phyloP scores from a whole-genome alignment of 2,113 vertebrate genomes.

The Laticauda colubrina region DNA sequence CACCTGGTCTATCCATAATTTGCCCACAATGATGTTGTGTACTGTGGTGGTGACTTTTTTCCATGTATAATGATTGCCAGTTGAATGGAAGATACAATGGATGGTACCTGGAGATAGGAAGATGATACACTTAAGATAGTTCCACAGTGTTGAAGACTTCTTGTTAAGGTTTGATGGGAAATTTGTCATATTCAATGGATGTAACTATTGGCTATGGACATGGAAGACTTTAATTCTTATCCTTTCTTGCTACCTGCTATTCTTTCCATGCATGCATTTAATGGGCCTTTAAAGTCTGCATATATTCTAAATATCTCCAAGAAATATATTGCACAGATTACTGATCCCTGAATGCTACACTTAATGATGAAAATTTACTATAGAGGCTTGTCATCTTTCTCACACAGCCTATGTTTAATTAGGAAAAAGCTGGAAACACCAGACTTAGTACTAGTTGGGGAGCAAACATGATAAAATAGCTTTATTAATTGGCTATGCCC shows the following conservation, averaged over 20 bases:
- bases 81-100: constrained; percentile 91
- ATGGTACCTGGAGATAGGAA: constrained; percentile 80
- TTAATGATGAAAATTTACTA: not conserved
- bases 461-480: not conserved
- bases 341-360: not conserved
- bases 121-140: not conserved
- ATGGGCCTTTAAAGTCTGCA: not conserved
- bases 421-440: not conserved
- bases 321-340: not conserved
- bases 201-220: not conserved
- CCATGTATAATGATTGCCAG: constrained; percentile 93
- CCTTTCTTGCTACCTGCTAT: not conserved
- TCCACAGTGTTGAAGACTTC: not conserved
- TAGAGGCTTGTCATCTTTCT: not conserved
- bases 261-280: not conserved
- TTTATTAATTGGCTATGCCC: not conserved
- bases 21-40: constrained; percentile 98
- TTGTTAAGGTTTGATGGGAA: not conserved
- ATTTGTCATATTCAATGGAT: too few relatives aligned
- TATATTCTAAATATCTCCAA: not conserved
- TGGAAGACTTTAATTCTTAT: not conserved
- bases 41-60: constrained; percentile 97
- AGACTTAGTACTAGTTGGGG: not conserved
- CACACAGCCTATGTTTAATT: not conserved
- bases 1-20: constrained; percentile 98